These are phyloP conservation scores for Ricordea florida DNA, from an alignment of 92 coral and sea anemone genomes.

Conservation along the genomic window DNA sequence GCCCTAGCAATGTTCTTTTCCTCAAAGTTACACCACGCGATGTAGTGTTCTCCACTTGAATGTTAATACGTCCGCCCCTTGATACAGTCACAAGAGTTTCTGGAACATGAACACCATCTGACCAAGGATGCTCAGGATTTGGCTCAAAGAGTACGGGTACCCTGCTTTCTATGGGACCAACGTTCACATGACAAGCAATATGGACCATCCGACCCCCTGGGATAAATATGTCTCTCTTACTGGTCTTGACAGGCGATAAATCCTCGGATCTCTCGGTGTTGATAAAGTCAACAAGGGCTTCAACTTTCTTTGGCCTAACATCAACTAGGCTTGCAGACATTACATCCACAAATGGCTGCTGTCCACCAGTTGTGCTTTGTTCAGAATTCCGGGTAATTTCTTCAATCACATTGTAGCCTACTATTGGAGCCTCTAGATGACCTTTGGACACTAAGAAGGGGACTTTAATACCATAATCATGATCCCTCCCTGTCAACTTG, in stretches of 20 bases:
- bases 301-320: no score
- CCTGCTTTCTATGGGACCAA: slow-evolving; percentile 54
- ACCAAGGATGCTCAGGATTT: slow-evolving; percentile 59
- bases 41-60: slow-evolving; percentile 20
- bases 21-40: slow-evolving; percentile 1
- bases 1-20: slow-evolving; percentile 28
- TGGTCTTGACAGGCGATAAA: no score
- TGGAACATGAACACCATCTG: slow-evolving; percentile 41
- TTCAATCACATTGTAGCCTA: slow-evolving; percentile 68
- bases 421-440: slow-evolving; percentile 36
- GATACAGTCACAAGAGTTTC: slow-evolving; percentile 41
- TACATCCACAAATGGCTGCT: slow-evolving; percentile 21
- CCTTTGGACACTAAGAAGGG: slow-evolving; percentile 57
- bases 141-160: slow-evolving; percentile 74
- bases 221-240: no score
- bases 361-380: no score
- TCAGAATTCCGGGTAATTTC: slow-evolving; percentile 33
- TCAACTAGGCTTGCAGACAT: slow-evolving; percentile 37
- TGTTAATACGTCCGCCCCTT: slow-evolving; percentile 29
- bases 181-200: no score
- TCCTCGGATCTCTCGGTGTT: no score
- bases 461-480: slow-evolving; percentile 19
- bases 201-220: no score
- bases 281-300: no score
- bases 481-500: no score